phyloP scores from a whole-genome alignment of 2,113 vertebrate species.

The Amia ocellicauda region DNA sequence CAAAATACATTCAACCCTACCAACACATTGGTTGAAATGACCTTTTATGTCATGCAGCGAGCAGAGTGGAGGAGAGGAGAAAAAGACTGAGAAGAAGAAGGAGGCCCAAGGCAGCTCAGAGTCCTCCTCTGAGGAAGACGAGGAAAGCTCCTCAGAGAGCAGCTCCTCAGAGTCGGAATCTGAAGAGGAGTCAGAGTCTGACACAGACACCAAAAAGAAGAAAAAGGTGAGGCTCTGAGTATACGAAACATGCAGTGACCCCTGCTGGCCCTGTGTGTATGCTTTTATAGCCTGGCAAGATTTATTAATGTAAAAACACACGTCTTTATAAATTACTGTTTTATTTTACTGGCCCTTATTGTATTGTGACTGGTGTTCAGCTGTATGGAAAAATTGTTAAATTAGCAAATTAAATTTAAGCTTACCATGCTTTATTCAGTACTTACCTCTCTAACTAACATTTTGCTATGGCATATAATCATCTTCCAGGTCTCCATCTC shows the following conservation, averaged over 20 bases:
- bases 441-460: too few relatives aligned
- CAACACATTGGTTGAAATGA: background rate
- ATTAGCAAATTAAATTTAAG: too few relatives aligned
- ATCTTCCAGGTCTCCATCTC: slow-evolving; percentile 48
- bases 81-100: slow-evolving; percentile 60
- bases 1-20: too few relatives aligned
- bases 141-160: slow-evolving; percentile 78
- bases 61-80: slow-evolving; percentile 70
- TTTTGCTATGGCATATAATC: too few relatives aligned
- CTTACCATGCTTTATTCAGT: too few relatives aligned
- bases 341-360: too few relatives aligned
- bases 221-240: slow-evolving; percentile 60
- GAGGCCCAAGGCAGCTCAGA: slow-evolving; percentile 47
- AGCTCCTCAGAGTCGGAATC: slow-evolving; percentile 76
- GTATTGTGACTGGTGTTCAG: too few relatives aligned
- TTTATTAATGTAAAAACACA: too few relatives aligned
- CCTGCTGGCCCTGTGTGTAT: background rate
- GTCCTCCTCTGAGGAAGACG: slow-evolving; percentile 76
- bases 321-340: too few relatives aligned
- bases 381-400: too few relatives aligned
- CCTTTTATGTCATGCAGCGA: slow-evolving; percentile 57
- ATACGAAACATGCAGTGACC: too few relatives aligned
- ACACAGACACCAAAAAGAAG: slow-evolving; percentile 62
- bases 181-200: slow-evolving; percentile 66
- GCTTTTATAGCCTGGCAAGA: too few relatives aligned